These are phyloP conservation scores for Pocillopora verrucosa DNA, from an alignment of 64 coral and sea anemone species.

Conservation along the genomic window DNA sequence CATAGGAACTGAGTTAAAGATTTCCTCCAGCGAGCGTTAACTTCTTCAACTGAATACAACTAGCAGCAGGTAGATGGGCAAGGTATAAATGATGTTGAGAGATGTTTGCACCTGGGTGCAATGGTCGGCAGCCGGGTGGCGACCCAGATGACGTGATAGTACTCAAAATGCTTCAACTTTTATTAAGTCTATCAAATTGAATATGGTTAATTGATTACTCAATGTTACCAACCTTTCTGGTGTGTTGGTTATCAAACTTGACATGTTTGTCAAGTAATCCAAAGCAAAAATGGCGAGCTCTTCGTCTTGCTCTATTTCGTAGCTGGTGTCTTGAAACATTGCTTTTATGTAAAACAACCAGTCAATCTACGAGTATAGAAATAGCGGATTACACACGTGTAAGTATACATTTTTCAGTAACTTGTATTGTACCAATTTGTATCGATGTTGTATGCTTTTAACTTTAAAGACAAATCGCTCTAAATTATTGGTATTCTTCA, in stretches of 20 bases:
- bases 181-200: background rate
- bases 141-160: too few relatives aligned
- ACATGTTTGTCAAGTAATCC: constrained; percentile 44
- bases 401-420: too few relatives aligned
- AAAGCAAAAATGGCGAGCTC: constrained; percentile 37
- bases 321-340: constrained; percentile 12
- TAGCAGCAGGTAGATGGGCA: too few relatives aligned
- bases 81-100: too few relatives aligned
- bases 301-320: constrained; percentile 28
- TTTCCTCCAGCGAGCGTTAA: too few relatives aligned
- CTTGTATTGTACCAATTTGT: too few relatives aligned
- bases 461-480: background rate
- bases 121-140: too few relatives aligned
- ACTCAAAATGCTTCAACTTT: too few relatives aligned
- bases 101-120: too few relatives aligned
- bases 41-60: too few relatives aligned
- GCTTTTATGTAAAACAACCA: constrained; percentile 33
- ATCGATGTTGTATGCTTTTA: too few relatives aligned
- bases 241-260: constrained; percentile 11
- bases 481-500: background rate
- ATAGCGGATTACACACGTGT: background rate
- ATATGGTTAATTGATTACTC: background rate
- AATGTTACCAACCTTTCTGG: constrained; percentile 1
- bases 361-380: constrained; percentile 16
- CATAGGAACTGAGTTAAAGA: too few relatives aligned